phyloP scores from a whole-genome alignment of 2,113 vertebrate genomes.

The Aegotheles bennettii region DNA sequence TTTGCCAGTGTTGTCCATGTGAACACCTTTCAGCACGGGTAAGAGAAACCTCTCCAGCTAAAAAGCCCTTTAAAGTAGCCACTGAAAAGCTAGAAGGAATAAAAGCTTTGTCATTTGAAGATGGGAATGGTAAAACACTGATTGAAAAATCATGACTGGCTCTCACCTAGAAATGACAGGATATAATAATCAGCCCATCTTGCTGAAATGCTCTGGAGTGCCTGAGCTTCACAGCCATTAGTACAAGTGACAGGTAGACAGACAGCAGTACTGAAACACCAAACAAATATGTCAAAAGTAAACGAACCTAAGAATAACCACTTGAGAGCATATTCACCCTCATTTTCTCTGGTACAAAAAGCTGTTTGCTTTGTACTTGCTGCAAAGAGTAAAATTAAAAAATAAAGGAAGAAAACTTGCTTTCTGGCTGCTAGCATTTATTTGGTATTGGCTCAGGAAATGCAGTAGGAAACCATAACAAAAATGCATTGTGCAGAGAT shows the following conservation, averaged over 20 bases:
- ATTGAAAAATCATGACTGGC: conserved; percentile 58
- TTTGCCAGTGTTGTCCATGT: background rate
- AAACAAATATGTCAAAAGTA: conserved; percentile 66
- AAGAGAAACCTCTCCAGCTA: background rate
- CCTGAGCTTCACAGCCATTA: conserved; percentile 50
- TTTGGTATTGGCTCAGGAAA: background rate
- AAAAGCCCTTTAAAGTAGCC: background rate
- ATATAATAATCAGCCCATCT: conserved; percentile 54
- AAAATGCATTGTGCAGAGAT: background rate
- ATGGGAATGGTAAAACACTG: conserved; percentile 29
- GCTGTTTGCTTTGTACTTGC: conserved; percentile 40
- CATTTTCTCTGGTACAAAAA: conserved; percentile 57
- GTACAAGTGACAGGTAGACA: conserved; percentile 1
- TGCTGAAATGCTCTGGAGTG: conserved; percentile 48
- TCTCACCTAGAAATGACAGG: conserved; percentile 21
- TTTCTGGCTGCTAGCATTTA: conserved; percentile 14
- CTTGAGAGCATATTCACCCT: conserved; percentile 57
- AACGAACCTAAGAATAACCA: conserved; percentile 69
- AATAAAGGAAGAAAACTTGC: conserved; percentile 28
- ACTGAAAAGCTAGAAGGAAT: background rate
- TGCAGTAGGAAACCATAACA: background rate
- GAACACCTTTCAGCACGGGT: background rate
- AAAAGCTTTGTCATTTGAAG: conserved; percentile 30
- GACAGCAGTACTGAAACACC: conserved; percentile 16
- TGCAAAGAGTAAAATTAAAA: background rate